Percentiles rank a stretch among this genome's conserved stretches.
Conservation (phyloP, 2,797 vertebrate genomes). For the Vultur gryphus region DNA sequence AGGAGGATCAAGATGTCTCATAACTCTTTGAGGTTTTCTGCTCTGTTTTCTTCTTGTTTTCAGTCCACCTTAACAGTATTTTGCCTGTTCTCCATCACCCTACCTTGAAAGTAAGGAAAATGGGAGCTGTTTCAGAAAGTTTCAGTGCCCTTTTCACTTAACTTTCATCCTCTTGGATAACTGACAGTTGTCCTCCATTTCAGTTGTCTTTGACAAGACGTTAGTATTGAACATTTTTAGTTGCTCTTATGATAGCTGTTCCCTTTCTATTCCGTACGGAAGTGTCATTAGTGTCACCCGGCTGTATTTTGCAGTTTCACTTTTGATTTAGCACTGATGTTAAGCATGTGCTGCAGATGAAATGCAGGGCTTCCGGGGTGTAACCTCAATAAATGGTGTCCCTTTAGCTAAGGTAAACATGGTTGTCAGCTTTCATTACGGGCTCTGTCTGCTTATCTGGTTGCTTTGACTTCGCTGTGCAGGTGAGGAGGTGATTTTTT, state of each 20-base stretch:
- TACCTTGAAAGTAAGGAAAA: not conserved
- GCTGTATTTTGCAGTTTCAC: slow-evolving; percentile 21
- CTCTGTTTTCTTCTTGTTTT: not conserved
- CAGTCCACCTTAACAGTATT: not conserved
- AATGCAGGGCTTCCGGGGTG: not conserved
- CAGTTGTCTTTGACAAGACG: not conserved
- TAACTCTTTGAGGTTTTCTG: not conserved
- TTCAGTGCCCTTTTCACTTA: not conserved
- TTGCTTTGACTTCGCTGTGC: not conserved
- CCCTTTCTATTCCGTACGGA: not conserved
- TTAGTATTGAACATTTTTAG: not conserved
- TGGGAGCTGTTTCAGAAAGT: not conserved
- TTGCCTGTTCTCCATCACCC: not conserved
- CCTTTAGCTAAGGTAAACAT: not conserved
- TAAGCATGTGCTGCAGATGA: not conserved
- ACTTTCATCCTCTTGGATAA: not conserved
- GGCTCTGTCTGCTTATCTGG: not conserved
- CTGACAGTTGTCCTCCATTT: not conserved
- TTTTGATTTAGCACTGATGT: slow-evolving; percentile 7
- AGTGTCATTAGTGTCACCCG: not conserved
- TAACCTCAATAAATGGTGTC: not conserved
- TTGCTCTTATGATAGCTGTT: not conserved
- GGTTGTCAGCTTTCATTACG: not conserved
- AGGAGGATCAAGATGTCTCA: not conserved
- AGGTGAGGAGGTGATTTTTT: not conserved